Evolutionary conservation across 2,888 invertebrate genomes (phyloP), one percentile per base, ranked within the genome.

Genomic region (Drosophila fulvimacula): DNA sequence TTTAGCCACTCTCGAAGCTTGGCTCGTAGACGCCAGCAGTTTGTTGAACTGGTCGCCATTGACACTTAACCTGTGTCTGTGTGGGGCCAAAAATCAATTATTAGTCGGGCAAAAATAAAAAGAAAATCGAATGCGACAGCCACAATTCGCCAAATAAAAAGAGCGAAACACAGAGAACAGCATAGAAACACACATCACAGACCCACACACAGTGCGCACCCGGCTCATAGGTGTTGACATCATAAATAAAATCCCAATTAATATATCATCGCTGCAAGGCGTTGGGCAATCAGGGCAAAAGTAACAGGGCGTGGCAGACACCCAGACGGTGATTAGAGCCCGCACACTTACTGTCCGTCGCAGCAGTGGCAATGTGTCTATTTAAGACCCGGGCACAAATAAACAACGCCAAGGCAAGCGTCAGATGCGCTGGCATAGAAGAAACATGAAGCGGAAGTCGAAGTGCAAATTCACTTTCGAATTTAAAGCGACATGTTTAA

Each of bases 211-310:
- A 17, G 36, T 44, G 46, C 57, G 27, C 17, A 27, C 57, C 19
- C 65, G 39, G 41, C 55, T 49, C 30, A 15, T 39, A 67, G 55
- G 53, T 19, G 63, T 39, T 19, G 53, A 36, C 69, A 69, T 80
- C 80, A 88, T 84, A 88, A 88, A 84, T 87, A 88, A 88, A 82
- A 88, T 76, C 67, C 79, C 84, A 85, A 85, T 85, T 85, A 85
- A 85, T 88, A 88, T 88, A 86, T 85, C 84, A 81, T 73, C 74
- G 73, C 75, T 70, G 73, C 60, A 56, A 73, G 57, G 65, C 67
- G 69, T 58, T 66, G 57, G 68, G 69, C 66, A 67, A 51, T 44
- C 58, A 53, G 27, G 59, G 53, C 62, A 46, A 58, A 60, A 76
- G 32, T 53, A 57, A 36, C 59, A 32, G 46, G 52, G 30, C 55